Evolutionary conservation across 1,140 invertebrate species (phyloP), one percentile per base, ranked within the genome.

Genomic region (Gryllus bimaculatus): DNA sequence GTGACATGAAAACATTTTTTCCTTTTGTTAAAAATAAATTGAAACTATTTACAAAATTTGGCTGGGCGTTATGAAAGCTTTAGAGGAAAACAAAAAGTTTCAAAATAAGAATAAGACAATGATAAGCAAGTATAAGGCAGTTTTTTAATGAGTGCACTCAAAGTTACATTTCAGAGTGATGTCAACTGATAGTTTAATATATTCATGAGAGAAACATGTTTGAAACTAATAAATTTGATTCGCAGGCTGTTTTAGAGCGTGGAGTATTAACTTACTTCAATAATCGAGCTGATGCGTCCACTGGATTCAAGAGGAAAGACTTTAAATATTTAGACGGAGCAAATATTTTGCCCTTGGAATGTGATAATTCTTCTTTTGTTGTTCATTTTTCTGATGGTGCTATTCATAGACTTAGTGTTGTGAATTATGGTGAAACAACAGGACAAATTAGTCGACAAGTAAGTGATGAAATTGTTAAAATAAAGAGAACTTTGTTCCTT

Each of bases 281-380:
- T 73, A 89, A 81, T 74, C 87, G 91, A 78, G 91, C 89, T 26
- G 91, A 92, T 85, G 90, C 91, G 8, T 87, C 86, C 73, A 87
- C 88, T 26, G 88, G 88, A 12, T 85, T 87, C 0, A 87, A 88
- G 77, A 86, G 91, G 81, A 88, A 90, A 83, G 89, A 89, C 75
- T 90, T 90, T 83, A 91, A 92, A 84, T 92, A 92, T 86, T 84
- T 93, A 48, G 91, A 93, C 84, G 89, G 89, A 47, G 90, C 91
- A 15, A 84, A 85, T 78, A 83, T 91, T 49, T 79, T 84, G 79
- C 83, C 87, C 5, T 84, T 86, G 6, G 85, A 87, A 76, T 81
- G 84, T 73, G 88, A 89, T 81, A 85, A 85, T 8, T 86, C 86
- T 49, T 86, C 88, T 21, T 86, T 92, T 79, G 81, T 87, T 54